phyloP scores from a whole-genome alignment of 2,113 vertebrate genomes.

The Ochotona curzoniae region DNA sequence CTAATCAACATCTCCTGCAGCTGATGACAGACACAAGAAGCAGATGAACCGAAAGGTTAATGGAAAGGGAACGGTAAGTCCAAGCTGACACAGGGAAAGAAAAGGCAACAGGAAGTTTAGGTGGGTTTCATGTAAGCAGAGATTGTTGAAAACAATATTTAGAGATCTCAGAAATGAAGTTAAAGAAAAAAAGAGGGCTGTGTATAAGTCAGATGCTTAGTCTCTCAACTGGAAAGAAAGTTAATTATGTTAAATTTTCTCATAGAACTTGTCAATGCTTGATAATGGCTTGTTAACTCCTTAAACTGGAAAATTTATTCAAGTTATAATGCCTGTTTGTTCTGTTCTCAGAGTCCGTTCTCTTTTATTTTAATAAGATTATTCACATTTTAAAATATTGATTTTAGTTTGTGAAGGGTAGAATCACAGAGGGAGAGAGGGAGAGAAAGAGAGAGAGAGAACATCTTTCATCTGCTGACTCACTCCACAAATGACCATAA shows the following conservation, averaged over 20 bases:
- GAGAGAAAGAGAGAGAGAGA: too few species aligned
- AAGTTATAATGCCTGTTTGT: neutral
- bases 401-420: too few species aligned
- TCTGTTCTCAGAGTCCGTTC: neutral
- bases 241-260: neutral
- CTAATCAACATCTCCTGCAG: conserved; percentile 72
- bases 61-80: conserved; percentile 57
- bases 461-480: too few species aligned
- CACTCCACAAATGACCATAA: too few species aligned
- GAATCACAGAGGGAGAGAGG: too few species aligned
- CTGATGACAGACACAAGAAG: conserved; percentile 80
- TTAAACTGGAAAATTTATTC: neutral
- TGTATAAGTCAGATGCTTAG: neutral
- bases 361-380: neutral
- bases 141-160: neutral
- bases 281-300: neutral
- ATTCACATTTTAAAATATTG: too few species aligned
- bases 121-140: neutral
- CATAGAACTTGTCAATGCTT: neutral
- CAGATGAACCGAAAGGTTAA: conserved; percentile 75
- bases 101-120: neutral
- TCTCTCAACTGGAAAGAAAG: neutral
- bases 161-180: neutral
- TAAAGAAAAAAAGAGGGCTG: neutral
- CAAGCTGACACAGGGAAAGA: conserved; percentile 11